These are phyloP conservation scores for Hirtodrosophila cameraria DNA, from an alignment of 2,888 invertebrate species.

Conservation along the genomic window DNA sequence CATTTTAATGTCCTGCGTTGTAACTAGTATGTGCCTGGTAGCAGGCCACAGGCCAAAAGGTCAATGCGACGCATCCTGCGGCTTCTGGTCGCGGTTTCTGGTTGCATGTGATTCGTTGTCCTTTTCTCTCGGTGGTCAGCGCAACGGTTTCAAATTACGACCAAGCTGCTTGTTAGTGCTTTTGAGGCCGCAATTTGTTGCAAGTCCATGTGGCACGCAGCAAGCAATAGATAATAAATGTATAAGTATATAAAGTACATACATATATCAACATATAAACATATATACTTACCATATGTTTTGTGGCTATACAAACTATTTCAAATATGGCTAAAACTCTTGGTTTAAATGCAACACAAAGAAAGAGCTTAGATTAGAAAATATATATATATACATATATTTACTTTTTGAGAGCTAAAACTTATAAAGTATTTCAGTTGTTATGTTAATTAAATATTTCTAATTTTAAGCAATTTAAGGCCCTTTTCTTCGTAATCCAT, in stretches of 20 bases:
- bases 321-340: no score
- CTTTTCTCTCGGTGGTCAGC: constrained; percentile 61
- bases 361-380: no score
- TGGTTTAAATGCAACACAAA: no score
- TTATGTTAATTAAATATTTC: no score
- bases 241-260: constrained; percentile 18
- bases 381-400: no score
- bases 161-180: constrained; percentile 47
- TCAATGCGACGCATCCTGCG: constrained; percentile 64
- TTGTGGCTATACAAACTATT: no score
- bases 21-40: constrained; percentile 44
- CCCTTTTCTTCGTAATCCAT: no score
- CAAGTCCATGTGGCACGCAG: constrained; percentile 7
- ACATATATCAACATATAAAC: constrained; percentile 8
- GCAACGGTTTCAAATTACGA: constrained; percentile 60
- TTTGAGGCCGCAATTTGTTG: constrained; percentile 36
- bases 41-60: constrained; percentile 50
- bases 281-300: no score
- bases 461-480: no score
- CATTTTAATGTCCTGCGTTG: constrained; percentile 51
- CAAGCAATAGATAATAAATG: constrained; percentile 34
- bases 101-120: constrained; percentile 27
- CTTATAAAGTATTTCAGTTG: no score
- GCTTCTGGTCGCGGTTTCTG: constrained; percentile 32
- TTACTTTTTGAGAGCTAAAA: not conserved